phyloP scores from a whole-genome alignment of 2,113 vertebrate genomes.

The Cathartes aura region DNA sequence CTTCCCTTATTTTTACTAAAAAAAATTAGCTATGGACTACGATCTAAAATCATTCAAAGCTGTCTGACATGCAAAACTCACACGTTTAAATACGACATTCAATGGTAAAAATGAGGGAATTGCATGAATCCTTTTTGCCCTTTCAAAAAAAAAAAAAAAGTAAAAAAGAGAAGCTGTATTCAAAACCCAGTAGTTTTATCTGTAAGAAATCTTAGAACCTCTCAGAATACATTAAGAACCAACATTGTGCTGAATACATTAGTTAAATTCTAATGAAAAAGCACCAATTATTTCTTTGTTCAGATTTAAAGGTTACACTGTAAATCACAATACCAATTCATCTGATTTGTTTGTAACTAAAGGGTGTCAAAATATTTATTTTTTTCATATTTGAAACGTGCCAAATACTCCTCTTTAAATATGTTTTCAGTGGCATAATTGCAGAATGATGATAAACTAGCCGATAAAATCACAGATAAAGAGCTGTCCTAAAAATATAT shows the following conservation, averaged over 20 bases:
- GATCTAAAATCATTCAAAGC: neutral
- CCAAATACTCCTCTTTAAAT: slow-evolving; percentile 7
- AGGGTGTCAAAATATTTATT: slow-evolving; percentile 4
- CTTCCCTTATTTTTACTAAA: neutral
- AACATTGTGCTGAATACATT: neutral
- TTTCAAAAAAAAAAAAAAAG: neutral
- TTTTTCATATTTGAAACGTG: slow-evolving; percentile 4
- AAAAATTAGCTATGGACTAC: neutral
- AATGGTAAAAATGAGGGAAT: neutral
- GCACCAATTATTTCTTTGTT: neutral
- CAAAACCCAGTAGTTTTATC: neutral
- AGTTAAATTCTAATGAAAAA: neutral
- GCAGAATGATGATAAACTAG: neutral
- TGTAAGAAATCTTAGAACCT: neutral
- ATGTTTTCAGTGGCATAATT: neutral
- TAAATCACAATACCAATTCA: neutral
- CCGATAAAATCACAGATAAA: neutral
- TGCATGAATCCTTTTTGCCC: neutral
- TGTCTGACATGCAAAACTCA: neutral
- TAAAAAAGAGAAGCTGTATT: neutral
- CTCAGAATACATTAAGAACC: neutral
- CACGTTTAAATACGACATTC: neutral
- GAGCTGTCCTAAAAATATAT: neutral
- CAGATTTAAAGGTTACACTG: neutral
- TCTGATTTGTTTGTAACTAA: slow-evolving; percentile 11